A percentile compares a stretch with the other conserved stretches of the same genome.
Conservation (phyloP, 2,797 vertebrate genomes). For the Synaphobranchus kaupii region DNA sequence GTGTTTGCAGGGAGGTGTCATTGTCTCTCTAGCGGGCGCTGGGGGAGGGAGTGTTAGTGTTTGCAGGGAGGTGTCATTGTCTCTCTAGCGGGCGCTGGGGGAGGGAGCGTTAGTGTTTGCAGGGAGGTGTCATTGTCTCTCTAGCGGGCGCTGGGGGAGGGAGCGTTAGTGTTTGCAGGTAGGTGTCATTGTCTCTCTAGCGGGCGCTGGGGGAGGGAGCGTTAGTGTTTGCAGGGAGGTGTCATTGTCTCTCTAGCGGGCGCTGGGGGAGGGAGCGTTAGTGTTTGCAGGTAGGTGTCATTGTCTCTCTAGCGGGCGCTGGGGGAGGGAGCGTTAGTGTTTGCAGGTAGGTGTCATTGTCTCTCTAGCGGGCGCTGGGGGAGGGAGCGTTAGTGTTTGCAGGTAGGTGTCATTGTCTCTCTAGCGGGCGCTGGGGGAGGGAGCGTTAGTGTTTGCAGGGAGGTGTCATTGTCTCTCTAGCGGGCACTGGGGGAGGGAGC, state of each 20-base stretch:
- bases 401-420: neutral
- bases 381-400: neutral
- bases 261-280: neutral
- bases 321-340: constrained; percentile 8
- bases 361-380: constrained; percentile 16
- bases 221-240: constrained; percentile 2
- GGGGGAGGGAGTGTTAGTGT: neutral
- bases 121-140: constrained; percentile 2
- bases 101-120: constrained; percentile 1
- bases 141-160: neutral
- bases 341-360: neutral
- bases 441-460: neutral
- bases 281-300: neutral
- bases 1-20: constrained; percentile 5
- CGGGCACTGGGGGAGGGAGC: neutral
- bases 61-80: neutral
- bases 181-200: no score
- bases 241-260: constrained; percentile 10
- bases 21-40: constrained; percentile 4
- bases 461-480: constrained; percentile 10
- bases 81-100: neutral
- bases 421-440: no score
- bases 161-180: neutral
- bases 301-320: neutral
- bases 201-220: constrained; percentile 3